These are phyloP conservation scores for Emys orbicularis DNA, from an alignment of 2,797 vertebrate species.

Conservation along the genomic window DNA sequence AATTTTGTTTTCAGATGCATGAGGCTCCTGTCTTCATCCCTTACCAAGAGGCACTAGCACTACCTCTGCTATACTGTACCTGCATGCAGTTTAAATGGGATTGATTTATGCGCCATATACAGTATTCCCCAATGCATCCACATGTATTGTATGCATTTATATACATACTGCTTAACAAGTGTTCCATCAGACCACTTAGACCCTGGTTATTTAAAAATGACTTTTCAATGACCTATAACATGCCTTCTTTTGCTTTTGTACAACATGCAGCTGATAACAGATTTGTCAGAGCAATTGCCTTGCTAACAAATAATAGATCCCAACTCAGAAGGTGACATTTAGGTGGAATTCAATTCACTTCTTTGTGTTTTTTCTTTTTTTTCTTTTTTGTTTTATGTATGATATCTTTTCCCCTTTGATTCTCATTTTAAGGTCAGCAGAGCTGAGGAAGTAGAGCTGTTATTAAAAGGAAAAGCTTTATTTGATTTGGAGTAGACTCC, in stretches of 20 bases:
- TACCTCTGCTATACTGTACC: background rate
- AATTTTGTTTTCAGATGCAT: background rate
- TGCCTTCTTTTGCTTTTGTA: constrained; percentile 19
- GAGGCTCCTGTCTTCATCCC: background rate
- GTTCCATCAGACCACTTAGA: background rate
- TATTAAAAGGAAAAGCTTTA: constrained; percentile 55
- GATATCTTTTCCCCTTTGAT: constrained; percentile 56
- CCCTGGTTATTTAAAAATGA: constrained; percentile 11
- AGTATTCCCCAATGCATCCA: rapidly evolving
- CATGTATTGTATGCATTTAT: background rate
- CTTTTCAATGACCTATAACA: constrained; percentile 31
- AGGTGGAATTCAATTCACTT: constrained; percentile 63
- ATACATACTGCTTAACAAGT: constrained; percentile 7
- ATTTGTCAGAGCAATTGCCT: constrained; percentile 63
- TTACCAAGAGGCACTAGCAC: background rate
- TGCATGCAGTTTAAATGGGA: background rate
- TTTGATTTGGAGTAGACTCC: constrained; percentile 32
- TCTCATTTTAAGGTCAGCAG: constrained; percentile 60
- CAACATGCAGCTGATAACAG: constrained; percentile 13
- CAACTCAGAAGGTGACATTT: constrained; percentile 71
- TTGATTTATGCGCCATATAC: constrained; percentile 15
- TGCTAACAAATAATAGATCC: constrained; percentile 66
- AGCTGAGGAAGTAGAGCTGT: background rate
- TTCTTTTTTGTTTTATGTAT: constrained; percentile 60
- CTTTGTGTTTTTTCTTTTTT: constrained; percentile 37